Percentiles rank a stretch among this genome's conserved stretches.
Evolutionary conservation across 2,888 invertebrate species (phyloP).

Genomic region (Eustalomyia histrio): DNA sequence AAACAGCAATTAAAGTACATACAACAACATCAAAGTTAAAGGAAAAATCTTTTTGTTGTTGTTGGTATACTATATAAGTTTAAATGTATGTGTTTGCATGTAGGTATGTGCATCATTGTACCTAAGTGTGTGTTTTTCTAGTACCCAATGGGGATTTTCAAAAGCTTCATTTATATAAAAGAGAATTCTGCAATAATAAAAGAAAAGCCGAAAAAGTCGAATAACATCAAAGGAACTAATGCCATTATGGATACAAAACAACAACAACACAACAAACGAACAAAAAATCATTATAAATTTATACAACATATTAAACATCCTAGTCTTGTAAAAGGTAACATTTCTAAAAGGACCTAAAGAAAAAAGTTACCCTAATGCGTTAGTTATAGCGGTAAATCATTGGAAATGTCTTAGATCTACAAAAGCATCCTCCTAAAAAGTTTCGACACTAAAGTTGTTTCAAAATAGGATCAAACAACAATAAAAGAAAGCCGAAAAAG

Average conservation of each 20-base stretch:
- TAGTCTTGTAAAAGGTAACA: no score
- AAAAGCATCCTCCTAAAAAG: no score
- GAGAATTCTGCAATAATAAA: neutral
- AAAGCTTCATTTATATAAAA: neutral
- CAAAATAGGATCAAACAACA: no score
- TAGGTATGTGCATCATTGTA: neutral
- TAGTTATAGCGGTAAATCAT: no score
- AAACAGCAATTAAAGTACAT: slow-evolving; percentile 65
- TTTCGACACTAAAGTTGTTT: no score
- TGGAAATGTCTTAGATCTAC: no score
- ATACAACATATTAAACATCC: no score
- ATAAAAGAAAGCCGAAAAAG: no score
- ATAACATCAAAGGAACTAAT: neutral
- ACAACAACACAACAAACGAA: neutral
- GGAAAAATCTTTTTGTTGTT: slow-evolving; percentile 36
- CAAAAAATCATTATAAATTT: no score
- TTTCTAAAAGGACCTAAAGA: no score
- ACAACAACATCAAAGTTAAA: slow-evolving; percentile 63
- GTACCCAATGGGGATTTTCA: neutral
- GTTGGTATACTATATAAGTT: slow-evolving; percentile 23
- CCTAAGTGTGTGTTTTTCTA: slow-evolving; percentile 2
- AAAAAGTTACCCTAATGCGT: no score
- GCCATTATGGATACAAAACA: neutral
- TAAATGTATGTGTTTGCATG: slow-evolving; percentile 22
- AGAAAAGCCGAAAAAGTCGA: neutral